Evolutionary conservation across 2,888 invertebrate species (phyloP).

Genomic region (Chromoteleia sp.): DNA sequence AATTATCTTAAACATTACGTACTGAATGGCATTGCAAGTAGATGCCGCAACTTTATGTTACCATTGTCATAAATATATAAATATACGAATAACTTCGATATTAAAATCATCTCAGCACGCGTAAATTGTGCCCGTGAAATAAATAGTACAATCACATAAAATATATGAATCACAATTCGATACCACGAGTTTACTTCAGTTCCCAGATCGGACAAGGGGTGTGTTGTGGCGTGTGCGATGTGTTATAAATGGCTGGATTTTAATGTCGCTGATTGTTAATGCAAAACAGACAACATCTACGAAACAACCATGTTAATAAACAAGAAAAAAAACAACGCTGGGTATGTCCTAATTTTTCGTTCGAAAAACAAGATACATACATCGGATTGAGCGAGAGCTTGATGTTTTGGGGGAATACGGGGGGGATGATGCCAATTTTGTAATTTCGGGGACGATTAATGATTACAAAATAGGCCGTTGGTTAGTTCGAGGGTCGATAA

Average conservation of each 20-base stretch:
- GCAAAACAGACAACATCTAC: too few relatives aligned
- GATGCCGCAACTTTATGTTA: background rate
- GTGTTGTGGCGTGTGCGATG: background rate
- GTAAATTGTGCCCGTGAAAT: constrained; percentile 20
- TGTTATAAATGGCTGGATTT: constrained; percentile 6
- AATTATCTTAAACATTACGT: constrained; percentile 20
- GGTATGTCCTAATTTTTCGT: background rate
- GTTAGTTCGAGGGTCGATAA: background rate
- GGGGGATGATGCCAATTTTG: background rate
- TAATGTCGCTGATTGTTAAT: background rate
- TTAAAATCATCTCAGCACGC: constrained; percentile 5
- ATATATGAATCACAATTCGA: constrained; percentile 35
- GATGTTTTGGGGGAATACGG: constrained; percentile 3
- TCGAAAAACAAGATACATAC: constrained; percentile 1
- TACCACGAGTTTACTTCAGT: constrained; percentile 55
- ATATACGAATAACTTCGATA: constrained; percentile 19
- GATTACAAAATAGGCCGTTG: background rate
- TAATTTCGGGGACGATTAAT: background rate
- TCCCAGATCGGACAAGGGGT: constrained; percentile 50
- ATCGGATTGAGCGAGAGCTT: constrained; percentile 14
- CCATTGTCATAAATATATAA: constrained; percentile 40
- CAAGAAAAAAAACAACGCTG: background rate
- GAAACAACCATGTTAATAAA: background rate
- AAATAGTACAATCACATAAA: constrained; percentile 24
- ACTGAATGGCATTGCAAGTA: constrained; percentile 11